Base-by-base conservation (phyloP, 2,888 invertebrate genomes). In the Odontothrips loti region DNA sequence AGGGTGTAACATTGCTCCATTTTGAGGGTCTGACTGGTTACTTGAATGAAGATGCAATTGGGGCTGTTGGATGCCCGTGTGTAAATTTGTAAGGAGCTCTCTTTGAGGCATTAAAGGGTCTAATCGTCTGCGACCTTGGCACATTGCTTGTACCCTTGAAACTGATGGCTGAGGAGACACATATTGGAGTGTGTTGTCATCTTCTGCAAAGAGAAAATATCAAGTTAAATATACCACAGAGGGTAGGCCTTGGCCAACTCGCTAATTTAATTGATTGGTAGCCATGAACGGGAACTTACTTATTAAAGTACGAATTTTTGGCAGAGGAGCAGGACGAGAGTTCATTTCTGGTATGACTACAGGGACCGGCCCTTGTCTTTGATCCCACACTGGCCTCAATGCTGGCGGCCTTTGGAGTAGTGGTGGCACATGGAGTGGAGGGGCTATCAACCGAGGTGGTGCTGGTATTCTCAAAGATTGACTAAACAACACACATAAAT, bases 401-500 rank as follows among this genome's bases (percentile, higher is more conserved):
- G 68, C 23, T 75, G 68, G 68, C 1, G 68, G 68, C 12, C 68
- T 8, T 75, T 75, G 68, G 27, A 75, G 68, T 75, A 75, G 23
- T 9, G 68, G 68, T 27, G 68, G 68, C 12, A 75, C 27, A 75
- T 75, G 68, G 27, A 75, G 68, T 27, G 68, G 68, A 27, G 68
- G 68, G 1, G 68, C 68, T 12, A 75, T 75, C 1, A 75, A 27
- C 11, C 68, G 23, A 27, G 68, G 68, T 10, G 68, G 68, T 12
- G 68, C 68, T 75, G 68, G 68, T 75, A 75, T 75, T 75, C 68
- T 75, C 12, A 75, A 23, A 23, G 68, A 75, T 75, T 23, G 68
- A 23, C 68, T 75, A 27, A 1, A 27, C 27, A 27, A 23, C 0
- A 23, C 4, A 27, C 23, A 75, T 20, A 58, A 58, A 15, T 6